Evolutionary conservation across 2,888 invertebrate genomes (phyloP).

Genomic region (Cynaeus angustus): DNA sequence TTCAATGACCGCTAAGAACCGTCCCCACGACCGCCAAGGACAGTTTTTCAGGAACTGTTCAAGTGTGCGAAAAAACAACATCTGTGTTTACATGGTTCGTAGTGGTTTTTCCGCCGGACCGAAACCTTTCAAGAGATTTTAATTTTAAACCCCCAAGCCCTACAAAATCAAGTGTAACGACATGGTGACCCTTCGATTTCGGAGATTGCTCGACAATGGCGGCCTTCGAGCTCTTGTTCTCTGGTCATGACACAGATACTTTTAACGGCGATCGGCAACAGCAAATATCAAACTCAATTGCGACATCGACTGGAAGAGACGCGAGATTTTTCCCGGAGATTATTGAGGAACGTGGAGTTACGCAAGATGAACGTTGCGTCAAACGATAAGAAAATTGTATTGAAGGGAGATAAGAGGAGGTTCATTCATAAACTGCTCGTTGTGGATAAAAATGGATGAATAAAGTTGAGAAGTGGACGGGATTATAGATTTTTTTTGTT

Average conservation of each 20-base stretch:
- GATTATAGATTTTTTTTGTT: too few species aligned
- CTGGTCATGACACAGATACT: constrained; percentile 53
- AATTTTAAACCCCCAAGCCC: constrained; percentile 23
- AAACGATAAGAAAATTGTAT: constrained; percentile 18
- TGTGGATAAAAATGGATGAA: background rate
- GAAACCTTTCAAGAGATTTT: constrained; percentile 18
- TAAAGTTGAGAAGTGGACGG: too few species aligned
- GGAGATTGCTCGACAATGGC: constrained; percentile 43
- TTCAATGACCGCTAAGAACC: constrained; percentile 1
- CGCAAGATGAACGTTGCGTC: constrained; percentile 10
- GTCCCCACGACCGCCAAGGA: constrained; percentile 13
- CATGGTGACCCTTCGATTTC: constrained; percentile 30
- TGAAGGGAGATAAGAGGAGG: constrained; percentile 13
- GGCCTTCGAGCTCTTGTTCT: constrained; percentile 47
- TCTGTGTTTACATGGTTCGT: background rate
- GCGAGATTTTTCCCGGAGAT: background rate
- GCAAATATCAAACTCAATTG: constrained; percentile 40
- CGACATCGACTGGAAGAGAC: constrained; percentile 15
- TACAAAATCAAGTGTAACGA: constrained; percentile 38
- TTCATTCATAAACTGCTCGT: constrained; percentile 25
- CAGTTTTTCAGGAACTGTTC: constrained; percentile 10
- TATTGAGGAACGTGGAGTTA: constrained; percentile 11
- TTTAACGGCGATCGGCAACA: constrained; percentile 50
- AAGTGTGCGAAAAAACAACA: constrained; percentile 27
- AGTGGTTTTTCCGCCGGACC: constrained; percentile 5